phyloP scores from a whole-genome alignment of 2,888 invertebrate species.

The Bellardia bayeri region DNA sequence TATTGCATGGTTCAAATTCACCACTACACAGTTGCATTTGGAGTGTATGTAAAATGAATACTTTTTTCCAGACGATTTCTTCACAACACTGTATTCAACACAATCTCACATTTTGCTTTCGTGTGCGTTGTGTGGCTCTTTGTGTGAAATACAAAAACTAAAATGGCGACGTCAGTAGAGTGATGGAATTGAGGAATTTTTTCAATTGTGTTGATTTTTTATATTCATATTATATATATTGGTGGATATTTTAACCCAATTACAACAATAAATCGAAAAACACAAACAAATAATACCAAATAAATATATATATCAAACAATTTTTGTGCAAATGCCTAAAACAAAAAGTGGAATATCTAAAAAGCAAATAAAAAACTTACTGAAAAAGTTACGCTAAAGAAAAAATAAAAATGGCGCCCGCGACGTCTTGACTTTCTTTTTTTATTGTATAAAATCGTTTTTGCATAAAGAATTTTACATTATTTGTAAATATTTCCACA shows the following conservation, averaged over 20 bases:
- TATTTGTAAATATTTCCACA: conserved; percentile 42
- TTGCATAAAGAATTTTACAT: conserved; percentile 45
- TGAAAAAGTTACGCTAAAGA: conserved; percentile 71
- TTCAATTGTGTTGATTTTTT: conserved; percentile 74
- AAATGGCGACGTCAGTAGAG: conserved; percentile 74
- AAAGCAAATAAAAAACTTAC: conserved; percentile 64
- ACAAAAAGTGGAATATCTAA: conserved; percentile 66
- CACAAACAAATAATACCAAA: conserved; percentile 69
- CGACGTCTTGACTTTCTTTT: conserved; percentile 82
- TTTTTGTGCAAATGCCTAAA: conserved; percentile 63
- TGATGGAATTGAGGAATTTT: conserved; percentile 74
- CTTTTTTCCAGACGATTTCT: conserved; percentile 21
- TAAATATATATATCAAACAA: conserved; percentile 63
- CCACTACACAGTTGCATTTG: conserved; percentile 10
- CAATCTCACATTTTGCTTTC: conserved; percentile 61
- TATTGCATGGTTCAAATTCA: neutral
- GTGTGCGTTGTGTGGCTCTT: conserved; percentile 68
- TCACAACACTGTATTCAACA: conserved; percentile 59
- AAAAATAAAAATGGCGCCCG: conserved; percentile 82
- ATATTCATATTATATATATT: conserved; percentile 74
- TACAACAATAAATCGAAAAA: conserved; percentile 72
- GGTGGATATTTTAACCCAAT: conserved; percentile 73
- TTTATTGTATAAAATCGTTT: conserved; percentile 68
- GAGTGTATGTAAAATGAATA: neutral
- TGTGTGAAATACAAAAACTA: conserved; percentile 72